phyloP scores from a whole-genome alignment of 2,888 invertebrate species.

The Metacarcinus magister region DNA sequence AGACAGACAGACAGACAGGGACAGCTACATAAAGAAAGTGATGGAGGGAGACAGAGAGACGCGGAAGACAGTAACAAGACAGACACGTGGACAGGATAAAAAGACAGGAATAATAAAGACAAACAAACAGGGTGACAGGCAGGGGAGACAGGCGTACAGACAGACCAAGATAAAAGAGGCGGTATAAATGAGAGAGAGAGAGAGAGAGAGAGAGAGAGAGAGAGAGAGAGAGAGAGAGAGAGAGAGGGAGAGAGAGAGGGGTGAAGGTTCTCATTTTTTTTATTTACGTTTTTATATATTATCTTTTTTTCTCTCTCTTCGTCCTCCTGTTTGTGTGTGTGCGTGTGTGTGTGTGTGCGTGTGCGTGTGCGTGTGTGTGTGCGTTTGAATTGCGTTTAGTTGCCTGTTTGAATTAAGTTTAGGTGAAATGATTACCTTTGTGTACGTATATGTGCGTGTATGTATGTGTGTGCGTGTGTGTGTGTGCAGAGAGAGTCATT shows the following conservation, averaged over 20 bases:
- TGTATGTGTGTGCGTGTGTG: no score
- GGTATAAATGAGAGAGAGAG: not conserved
- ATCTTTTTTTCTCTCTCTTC: not conserved
- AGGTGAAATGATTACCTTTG: no score
- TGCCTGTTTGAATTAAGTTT: no score
- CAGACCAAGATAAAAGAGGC: not conserved
- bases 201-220: conserved; percentile 47
- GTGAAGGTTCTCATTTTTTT: not conserved
- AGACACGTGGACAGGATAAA: no score
- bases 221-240: not conserved
- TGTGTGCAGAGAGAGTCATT: no score
- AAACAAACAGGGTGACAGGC: not conserved
- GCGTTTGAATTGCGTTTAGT: no score
- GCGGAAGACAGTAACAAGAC: no score
- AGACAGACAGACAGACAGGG: not conserved
- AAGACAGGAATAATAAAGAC: no score
- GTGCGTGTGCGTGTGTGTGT: no score
- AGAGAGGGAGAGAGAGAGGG: not conserved
- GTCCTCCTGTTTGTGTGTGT: not conserved
- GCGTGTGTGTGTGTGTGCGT: no score
- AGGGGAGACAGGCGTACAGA: not conserved
- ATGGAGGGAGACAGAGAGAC: no score
- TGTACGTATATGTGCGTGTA: no score
- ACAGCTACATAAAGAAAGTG: not conserved
- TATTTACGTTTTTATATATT: not conserved